Evolutionary conservation across 2,888 invertebrate genomes (phyloP), one percentile per base, ranked within the genome.

Genomic region (Osedax frankpressi): DNA sequence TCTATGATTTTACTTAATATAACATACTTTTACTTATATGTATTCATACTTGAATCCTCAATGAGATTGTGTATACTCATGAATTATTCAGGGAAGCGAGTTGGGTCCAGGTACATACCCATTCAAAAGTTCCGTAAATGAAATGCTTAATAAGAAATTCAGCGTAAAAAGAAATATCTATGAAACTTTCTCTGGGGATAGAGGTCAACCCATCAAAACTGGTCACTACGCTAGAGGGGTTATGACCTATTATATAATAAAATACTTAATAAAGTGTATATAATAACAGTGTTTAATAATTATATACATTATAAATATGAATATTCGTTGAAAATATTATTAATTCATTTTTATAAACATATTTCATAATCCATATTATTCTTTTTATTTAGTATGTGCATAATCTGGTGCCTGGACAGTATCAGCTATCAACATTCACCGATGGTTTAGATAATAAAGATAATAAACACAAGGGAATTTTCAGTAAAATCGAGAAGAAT

Each of bases 381-480:
- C n/a, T n/a, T n/a, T n/a, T n/a, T n/a, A n/a, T n/a, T n/a, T 44
- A 44, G 44, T 44, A 11, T 44, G 44, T 44, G 19, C 44, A 44
- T 26, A 81, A 82, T 74, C 79, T 84, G 59, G 83, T 81, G 0
- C 84, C 84, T 67, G 83, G 83, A 14, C 81, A 83, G 26, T 83
- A 84, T 76, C 79, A 82, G 68, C 80, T 83, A 28, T 81, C 82
- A 76, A 81, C 82, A 75, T 82, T 81, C 75, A 74, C 81, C 3
- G 79, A 83, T 70, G 80, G 80, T 67, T 78, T 77, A 76, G 76
- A 78, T 29, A 78, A 79, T 14, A 75, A 79, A 24, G 81, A 82
- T 72, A 77, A 78, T 72, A 78, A 78, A 44, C 77, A 78, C 27
- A 80, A 80, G 67, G 83, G 84, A 19, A 79, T 78, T 73, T 83